Conservation (phyloP, 2,888 invertebrate genomes). For the Cyrtodaria siliqua region DNA sequence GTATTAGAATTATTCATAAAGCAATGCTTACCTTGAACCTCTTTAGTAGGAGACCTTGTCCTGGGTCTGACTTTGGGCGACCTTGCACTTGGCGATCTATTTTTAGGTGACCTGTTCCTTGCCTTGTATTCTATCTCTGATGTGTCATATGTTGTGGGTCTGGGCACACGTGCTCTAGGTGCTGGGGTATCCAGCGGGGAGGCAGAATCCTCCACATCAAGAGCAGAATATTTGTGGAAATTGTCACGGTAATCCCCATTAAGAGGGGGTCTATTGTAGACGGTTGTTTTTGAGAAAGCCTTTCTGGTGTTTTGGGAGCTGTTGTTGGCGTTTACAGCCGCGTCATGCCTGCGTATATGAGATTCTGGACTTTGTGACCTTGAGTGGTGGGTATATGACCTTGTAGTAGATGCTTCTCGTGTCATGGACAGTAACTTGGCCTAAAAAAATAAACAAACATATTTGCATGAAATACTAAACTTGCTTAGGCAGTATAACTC, state of each 20-base stretch:
- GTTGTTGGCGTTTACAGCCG: conserved; percentile 14
- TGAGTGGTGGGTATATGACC: conserved; percentile 30
- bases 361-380: conserved; percentile 63
- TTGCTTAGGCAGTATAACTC: too few species aligned
- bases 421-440: conserved; percentile 74
- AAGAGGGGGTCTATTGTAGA: conserved; percentile 34
- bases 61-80: conserved; percentile 32
- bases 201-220: conserved; percentile 61
- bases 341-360: conserved; percentile 41
- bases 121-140: conserved; percentile 58
- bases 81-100: conserved; percentile 23
- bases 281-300: conserved; percentile 69
- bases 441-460: conserved; percentile 52
- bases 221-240: conserved; percentile 53
- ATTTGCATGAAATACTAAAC: too few species aligned
- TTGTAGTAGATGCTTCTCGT: conserved; percentile 52
- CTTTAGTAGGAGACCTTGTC: conserved; percentile 55
- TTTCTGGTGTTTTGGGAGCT: conserved; percentile 38
- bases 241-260: conserved; percentile 55
- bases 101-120: conserved; percentile 39
- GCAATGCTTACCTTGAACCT: conserved; percentile 40
- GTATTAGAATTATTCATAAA: neutral
- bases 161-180: conserved; percentile 78
- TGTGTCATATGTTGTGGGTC: conserved; percentile 71
- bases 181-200: conserved; percentile 81